Conservation (phyloP, 2,113 vertebrate genomes). For the Melierax canorus region DNA sequence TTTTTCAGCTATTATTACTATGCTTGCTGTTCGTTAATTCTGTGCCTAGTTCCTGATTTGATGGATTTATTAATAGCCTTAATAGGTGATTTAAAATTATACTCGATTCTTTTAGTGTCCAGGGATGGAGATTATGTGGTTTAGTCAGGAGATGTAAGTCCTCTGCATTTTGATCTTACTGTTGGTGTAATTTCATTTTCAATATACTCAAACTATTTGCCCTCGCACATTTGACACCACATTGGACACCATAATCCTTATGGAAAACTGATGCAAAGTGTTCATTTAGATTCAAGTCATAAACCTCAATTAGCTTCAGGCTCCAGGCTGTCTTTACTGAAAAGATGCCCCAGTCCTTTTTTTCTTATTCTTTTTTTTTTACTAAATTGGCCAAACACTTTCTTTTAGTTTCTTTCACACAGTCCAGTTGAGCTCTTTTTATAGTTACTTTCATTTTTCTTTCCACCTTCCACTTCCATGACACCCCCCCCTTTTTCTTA, state of each 20-base stretch:
- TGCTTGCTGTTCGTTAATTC: not conserved
- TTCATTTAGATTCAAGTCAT: not conserved
- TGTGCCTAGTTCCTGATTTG: not conserved
- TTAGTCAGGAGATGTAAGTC: rapidly evolving
- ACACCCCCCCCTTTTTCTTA: rapidly evolving
- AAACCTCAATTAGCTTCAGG: not conserved
- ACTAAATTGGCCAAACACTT: not conserved
- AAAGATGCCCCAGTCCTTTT: not conserved
- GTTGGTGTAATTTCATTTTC: not conserved
- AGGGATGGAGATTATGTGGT: not conserved
- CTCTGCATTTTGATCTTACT: not conserved
- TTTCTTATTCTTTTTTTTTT: not conserved
- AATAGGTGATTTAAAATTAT: not conserved
- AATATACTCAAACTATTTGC: not conserved
- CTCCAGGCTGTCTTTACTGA: not conserved
- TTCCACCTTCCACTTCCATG: not conserved
- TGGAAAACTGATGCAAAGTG: not conserved
- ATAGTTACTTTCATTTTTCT: not conserved
- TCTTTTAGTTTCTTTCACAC: not conserved
- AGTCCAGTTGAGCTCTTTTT: not conserved
- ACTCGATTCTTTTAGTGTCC: not conserved
- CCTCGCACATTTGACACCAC: not conserved
- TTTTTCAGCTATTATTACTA: not conserved
- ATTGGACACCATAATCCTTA: not conserved
- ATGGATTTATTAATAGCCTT: not conserved